Evolutionary conservation across 2,797 vertebrate genomes (phyloP).

Genomic region (Paguma larvata): DNA sequence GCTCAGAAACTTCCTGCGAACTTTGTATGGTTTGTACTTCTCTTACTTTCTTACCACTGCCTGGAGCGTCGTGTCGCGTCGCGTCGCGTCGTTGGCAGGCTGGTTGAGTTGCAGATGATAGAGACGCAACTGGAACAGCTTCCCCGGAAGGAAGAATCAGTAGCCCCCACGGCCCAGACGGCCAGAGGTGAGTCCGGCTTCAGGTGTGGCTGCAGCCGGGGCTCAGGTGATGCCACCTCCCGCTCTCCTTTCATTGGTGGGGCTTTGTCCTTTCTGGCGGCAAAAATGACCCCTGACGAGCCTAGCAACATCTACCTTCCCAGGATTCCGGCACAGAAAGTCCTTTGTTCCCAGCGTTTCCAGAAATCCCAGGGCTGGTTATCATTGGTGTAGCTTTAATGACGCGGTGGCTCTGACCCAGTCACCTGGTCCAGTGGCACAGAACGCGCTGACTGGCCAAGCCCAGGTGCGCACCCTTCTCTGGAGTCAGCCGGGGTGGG

Average conservation of each 20-base stretch:
- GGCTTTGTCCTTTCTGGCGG: background rate
- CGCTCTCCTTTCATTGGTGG: background rate
- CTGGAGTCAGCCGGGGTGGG: too few relatives aligned
- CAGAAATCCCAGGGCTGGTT: background rate
- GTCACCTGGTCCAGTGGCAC: background rate
- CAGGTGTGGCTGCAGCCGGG: background rate
- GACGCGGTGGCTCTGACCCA: background rate
- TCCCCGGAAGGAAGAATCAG: background rate
- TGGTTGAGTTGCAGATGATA: background rate
- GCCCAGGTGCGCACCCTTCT: background rate
- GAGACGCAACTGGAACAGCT: background rate
- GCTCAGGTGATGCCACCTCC: background rate
- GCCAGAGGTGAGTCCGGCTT: background rate
- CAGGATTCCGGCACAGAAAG: background rate
- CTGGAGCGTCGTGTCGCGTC: background rate
- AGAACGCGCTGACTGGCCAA: background rate
- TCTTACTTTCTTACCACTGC: background rate
- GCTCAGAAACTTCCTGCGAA: background rate
- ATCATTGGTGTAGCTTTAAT: background rate
- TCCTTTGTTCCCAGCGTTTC: background rate
- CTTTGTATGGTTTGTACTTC: background rate
- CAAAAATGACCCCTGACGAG: background rate
- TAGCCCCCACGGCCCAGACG: background rate
- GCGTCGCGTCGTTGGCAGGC: background rate
- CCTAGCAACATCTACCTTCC: background rate